phyloP scores from a whole-genome alignment of 2,888 invertebrate species.

The Platycheirus rosarum region DNA sequence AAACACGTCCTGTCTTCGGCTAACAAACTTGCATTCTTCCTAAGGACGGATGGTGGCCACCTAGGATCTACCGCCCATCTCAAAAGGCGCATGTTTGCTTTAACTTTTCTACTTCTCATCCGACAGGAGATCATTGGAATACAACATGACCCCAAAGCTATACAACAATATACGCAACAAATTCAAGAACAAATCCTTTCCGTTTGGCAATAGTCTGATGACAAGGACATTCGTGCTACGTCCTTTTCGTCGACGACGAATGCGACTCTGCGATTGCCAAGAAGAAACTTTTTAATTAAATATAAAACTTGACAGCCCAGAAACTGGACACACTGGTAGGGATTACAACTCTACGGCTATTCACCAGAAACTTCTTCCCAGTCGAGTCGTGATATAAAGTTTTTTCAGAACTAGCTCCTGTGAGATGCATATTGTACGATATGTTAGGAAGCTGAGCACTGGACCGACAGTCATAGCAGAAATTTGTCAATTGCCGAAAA shows the following conservation, averaged over 20 bases:
- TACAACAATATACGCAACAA: constrained; percentile 61
- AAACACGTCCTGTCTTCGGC: constrained; percentile 36
- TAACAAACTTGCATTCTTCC: constrained; percentile 34
- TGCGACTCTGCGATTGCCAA: constrained; percentile 49
- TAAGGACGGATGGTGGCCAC: too few species aligned
- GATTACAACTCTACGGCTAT: constrained; percentile 48
- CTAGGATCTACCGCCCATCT: constrained; percentile 22
- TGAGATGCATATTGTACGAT: neutral
- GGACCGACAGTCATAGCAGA: constrained; percentile 49
- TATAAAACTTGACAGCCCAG: constrained; percentile 68
- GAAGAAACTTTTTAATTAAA: constrained; percentile 73
- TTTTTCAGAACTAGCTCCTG: constrained; percentile 15
- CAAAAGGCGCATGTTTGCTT: neutral
- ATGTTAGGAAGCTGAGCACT: constrained; percentile 50
- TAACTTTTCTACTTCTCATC: constrained; percentile 22
- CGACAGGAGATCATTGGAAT: constrained; percentile 32
- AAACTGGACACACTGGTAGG: constrained; percentile 58
- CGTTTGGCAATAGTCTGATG: constrained; percentile 47
- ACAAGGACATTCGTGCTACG: constrained; percentile 43
- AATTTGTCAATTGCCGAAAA: constrained; percentile 64
- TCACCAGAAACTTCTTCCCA: constrained; percentile 42
- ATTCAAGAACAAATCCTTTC: constrained; percentile 66
- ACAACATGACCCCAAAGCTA: constrained; percentile 27
- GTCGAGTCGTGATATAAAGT: constrained; percentile 52
- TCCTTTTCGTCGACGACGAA: neutral